Percentiles rank a stretch among this genome's conserved stretches.
Conservation (phyloP, 2,113 vertebrate species). For the Pseudorhombus dupliciocellatus region DNA sequence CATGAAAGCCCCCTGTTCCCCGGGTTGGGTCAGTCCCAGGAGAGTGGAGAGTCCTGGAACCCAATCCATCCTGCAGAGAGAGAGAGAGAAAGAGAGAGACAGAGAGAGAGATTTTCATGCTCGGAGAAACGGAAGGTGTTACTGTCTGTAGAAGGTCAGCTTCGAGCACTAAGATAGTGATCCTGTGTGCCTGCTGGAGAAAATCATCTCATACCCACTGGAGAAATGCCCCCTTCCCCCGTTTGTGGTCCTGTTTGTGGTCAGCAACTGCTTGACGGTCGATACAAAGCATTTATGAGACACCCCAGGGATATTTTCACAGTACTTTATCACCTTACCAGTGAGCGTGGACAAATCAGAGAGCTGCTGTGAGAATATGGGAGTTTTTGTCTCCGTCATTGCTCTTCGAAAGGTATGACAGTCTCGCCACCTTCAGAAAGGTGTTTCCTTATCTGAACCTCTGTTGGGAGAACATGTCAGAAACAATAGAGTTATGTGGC, state of each 20-base stretch:
- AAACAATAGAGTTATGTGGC: slow-evolving; percentile 61
- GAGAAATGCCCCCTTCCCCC: slow-evolving; percentile 39
- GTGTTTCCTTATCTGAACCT: slow-evolving; percentile 50
- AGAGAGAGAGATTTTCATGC: slow-evolving; percentile 65
- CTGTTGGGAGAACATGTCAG: slow-evolving; percentile 40
- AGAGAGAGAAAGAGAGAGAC: background rate
- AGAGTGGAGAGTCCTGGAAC: slow-evolving; percentile 70
- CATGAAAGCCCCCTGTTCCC: slow-evolving; percentile 79
- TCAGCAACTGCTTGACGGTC: slow-evolving; percentile 67
- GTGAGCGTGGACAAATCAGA: slow-evolving; percentile 59
- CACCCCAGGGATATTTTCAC: slow-evolving; percentile 56
- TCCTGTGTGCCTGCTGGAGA: slow-evolving; percentile 66
- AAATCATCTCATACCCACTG: slow-evolving; percentile 60
- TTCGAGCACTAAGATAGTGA: slow-evolving; percentile 58
- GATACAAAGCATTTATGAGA: slow-evolving; percentile 64
- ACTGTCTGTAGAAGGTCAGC: slow-evolving; percentile 71
- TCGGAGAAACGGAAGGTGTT: slow-evolving; percentile 69
- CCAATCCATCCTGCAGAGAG: slow-evolving; percentile 67
- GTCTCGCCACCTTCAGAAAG: slow-evolving; percentile 31
- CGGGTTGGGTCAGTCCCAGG: slow-evolving; percentile 71
- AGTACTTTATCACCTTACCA: slow-evolving; percentile 54
- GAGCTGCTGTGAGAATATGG: slow-evolving; percentile 55
- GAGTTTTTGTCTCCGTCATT: slow-evolving; percentile 50
- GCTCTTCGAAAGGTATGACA: slow-evolving; percentile 44
- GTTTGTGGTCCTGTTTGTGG: slow-evolving; percentile 61